Evolutionary conservation across 2,888 invertebrate species (phyloP).

Genomic region (Hesperia comma): DNA sequence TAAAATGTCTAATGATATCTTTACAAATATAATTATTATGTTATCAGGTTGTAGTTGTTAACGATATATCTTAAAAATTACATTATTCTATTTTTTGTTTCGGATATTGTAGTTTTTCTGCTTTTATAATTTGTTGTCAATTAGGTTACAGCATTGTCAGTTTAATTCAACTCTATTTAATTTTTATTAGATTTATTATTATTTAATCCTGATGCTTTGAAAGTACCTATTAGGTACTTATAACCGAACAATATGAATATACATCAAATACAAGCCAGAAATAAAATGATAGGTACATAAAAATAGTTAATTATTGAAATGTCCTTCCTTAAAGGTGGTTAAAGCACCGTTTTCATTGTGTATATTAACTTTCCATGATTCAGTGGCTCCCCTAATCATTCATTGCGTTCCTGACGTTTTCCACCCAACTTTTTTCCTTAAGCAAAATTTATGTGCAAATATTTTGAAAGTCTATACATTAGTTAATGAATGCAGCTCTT

Average conservation of each 20-base stretch:
- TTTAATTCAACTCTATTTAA: no score
- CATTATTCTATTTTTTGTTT: no score
- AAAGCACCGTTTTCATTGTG: background rate
- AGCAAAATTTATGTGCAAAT: slow-evolving; percentile 80
- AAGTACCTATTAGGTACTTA: background rate
- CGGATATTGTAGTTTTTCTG: no score
- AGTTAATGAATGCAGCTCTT: slow-evolving; percentile 82
- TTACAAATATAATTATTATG: no score
- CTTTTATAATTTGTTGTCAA: no score
- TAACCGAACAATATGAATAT: no score
- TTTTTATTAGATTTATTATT: background rate
- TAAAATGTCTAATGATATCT: no score
- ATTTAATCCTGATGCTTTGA: background rate
- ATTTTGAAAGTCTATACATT: slow-evolving; percentile 82
- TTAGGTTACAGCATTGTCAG: no score
- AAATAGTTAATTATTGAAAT: background rate
- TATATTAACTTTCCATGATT: slow-evolving; percentile 6
- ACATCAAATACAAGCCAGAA: no score
- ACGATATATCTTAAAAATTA: no score
- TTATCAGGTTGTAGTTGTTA: no score
- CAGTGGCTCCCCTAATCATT: slow-evolving; percentile 44
- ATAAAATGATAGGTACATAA: no score
- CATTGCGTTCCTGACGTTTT: slow-evolving; percentile 55
- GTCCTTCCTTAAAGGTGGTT: background rate
- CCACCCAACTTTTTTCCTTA: slow-evolving; percentile 62